Percentiles rank a stretch among this genome's conserved stretches.
These are phyloP conservation scores for Drosophila serrata DNA, from an alignment of 1,140 invertebrate genomes.

Conservation along the genomic window DNA sequence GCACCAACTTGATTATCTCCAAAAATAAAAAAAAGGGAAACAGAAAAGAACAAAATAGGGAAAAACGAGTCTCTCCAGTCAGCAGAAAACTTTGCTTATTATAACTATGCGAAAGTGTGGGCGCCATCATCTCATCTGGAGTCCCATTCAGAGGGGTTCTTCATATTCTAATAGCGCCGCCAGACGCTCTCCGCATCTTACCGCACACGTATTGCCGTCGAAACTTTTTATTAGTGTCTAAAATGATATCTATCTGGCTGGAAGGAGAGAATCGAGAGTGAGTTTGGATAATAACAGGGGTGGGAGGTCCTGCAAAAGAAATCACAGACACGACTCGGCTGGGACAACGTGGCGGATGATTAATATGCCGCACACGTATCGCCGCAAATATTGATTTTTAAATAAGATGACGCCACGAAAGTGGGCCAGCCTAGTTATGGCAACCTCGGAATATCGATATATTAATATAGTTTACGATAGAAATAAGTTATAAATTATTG, in stretches of 20 bases:
- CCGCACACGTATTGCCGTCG: constrained; percentile 73
- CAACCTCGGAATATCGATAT: background rate
- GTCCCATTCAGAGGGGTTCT: constrained; percentile 30
- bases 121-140: constrained; percentile 32
- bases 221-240: constrained; percentile 80
- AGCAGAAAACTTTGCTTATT: constrained; percentile 77
- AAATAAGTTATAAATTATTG: background rate
- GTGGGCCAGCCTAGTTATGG: constrained; percentile 36
- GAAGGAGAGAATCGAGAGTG: constrained; percentile 2
- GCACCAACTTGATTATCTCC: constrained; percentile 23
- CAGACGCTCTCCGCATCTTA: constrained; percentile 5
- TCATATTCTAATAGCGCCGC: constrained; percentile 64
- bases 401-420: constrained; percentile 77
- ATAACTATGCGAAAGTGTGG: constrained; percentile 77
- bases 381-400: constrained; percentile 82
- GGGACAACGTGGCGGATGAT: constrained; percentile 72
- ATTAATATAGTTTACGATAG: background rate
- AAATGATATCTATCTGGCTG: constrained; percentile 39
- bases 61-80: constrained; percentile 28
- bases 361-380: constrained; percentile 77
- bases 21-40: constrained; percentile 2
- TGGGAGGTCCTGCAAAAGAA: constrained; percentile 32
- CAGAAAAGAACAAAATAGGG: constrained; percentile 1
- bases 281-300: constrained; percentile 14
- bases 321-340: constrained; percentile 71